These are phyloP conservation scores for Petaurus breviceps DNA, from an alignment of 2,113 vertebrate genomes.

Conservation along the genomic window DNA sequence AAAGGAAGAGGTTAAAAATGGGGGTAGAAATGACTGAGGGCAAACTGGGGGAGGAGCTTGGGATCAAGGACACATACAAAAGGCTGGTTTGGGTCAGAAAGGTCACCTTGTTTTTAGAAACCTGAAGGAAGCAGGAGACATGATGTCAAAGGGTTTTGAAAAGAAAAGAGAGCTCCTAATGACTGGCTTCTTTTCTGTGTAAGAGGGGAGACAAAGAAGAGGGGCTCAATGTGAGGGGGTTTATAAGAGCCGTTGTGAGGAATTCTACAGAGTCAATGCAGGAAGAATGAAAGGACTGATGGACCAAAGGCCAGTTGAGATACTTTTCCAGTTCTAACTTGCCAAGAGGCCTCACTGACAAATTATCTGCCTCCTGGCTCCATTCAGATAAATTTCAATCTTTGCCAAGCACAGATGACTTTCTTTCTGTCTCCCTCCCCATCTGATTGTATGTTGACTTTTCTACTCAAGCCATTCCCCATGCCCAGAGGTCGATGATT, in stretches of 20 bases:
- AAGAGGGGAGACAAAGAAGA: not conserved
- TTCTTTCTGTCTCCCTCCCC: not conserved
- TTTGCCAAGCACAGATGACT: constrained; percentile 63
- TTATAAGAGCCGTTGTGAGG: not conserved
- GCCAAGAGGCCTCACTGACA: not conserved
- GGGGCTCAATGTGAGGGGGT: not conserved
- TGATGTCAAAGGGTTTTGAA: not conserved
- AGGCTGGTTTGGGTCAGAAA: not conserved
- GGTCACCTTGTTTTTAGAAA: not conserved
- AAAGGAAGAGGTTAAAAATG: not conserved
- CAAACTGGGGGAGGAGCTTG: not conserved
- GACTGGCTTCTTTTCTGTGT: not conserved
- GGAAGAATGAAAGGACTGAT: not conserved
- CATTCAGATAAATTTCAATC: not conserved
- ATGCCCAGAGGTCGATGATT: not conserved
- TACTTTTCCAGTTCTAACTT: not conserved
- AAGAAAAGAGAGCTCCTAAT: not conserved
- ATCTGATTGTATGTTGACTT: too few relatives aligned
- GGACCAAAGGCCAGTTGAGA: not conserved
- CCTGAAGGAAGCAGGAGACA: not conserved
- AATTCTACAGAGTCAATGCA: not conserved
- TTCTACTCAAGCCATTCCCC: not conserved
- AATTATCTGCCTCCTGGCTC: not conserved
- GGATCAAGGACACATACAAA: not conserved
- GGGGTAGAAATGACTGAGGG: not conserved